A percentile compares a stretch with the other conserved stretches of the same genome.
Conservation (phyloP, 2,113 vertebrate genomes). For the Triplophysa siluroides region DNA sequence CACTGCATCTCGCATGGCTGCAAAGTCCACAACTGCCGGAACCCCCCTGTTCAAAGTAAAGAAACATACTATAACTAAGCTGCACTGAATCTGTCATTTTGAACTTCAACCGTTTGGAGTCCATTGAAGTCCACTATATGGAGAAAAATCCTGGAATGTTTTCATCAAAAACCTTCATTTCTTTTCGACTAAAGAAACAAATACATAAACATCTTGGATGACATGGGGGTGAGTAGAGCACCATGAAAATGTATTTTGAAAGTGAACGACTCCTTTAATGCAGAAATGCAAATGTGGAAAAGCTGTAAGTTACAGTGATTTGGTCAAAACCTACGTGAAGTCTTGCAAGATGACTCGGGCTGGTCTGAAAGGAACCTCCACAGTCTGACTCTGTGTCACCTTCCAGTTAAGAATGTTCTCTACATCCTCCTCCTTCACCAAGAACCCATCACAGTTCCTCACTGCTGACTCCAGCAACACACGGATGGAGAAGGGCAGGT, state of each 20-base stretch:
- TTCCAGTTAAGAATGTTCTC: slow-evolving; percentile 95
- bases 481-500: slow-evolving; percentile 90
- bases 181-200: too few species aligned
- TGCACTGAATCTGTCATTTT: too few species aligned
- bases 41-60: slow-evolving; percentile 79
- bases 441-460: slow-evolving; percentile 92
- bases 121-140: too few species aligned
- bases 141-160: too few species aligned
- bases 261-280: too few species aligned
- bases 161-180: too few species aligned
- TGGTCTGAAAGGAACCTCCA: slow-evolving; percentile 95
- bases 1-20: slow-evolving; percentile 95
- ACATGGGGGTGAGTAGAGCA: too few species aligned
- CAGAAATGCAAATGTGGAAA: background rate
- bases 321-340: slow-evolving; percentile 84
- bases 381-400: slow-evolving; percentile 80
- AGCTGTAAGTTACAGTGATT: background rate
- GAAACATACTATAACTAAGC: background rate
- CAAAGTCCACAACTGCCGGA: slow-evolving; percentile 96
- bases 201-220: too few species aligned
- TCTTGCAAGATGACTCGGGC: slow-evolving; percentile 96
- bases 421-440: slow-evolving; percentile 88
- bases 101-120: too few species aligned
- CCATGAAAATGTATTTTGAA: too few species aligned
- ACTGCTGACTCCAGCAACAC: slow-evolving; percentile 90